Conservation (phyloP, 2,113 vertebrate genomes). For the Callorhinus ursinus region DNA sequence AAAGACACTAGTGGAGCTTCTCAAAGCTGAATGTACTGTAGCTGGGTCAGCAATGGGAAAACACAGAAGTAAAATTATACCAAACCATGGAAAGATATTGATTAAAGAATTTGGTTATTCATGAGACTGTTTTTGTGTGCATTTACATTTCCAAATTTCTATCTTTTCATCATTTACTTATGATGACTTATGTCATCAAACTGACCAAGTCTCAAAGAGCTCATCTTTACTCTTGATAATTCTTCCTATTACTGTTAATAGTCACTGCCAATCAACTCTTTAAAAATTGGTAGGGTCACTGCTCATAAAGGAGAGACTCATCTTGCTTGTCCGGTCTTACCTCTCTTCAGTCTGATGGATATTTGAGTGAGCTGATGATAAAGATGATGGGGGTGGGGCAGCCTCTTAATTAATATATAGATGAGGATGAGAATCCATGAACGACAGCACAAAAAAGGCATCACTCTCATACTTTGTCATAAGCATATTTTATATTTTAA, state of each 20-base stretch:
- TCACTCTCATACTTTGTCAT: neutral
- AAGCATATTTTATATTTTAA: conserved; percentile 51
- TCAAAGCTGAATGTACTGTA: conserved; percentile 44
- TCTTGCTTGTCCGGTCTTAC: neutral
- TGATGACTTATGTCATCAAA: conserved; percentile 50
- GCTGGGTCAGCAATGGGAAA: conserved; percentile 49
- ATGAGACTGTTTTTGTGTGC: conserved; percentile 32
- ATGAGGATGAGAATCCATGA: neutral
- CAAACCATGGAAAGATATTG: conserved; percentile 31
- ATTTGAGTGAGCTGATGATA: conserved; percentile 26
- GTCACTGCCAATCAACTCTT: conserved; percentile 20
- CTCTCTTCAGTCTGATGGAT: neutral
- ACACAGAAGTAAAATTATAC: conserved; percentile 41
- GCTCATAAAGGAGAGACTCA: conserved; percentile 13
- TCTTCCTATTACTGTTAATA: conserved; percentile 29
- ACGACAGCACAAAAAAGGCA: neutral
- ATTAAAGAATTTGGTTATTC: conserved; percentile 39
- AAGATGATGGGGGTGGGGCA: neutral
- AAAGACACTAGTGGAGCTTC: conserved; percentile 51
- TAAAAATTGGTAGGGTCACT: conserved; percentile 14
- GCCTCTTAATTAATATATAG: conserved; percentile 16
- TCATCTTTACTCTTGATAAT: conserved; percentile 16
- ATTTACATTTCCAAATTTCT: conserved; percentile 50
- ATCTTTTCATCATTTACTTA: conserved; percentile 48
- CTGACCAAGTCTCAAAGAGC: neutral